These are phyloP conservation scores for Channallabes apus DNA, from an alignment of 2,797 vertebrate genomes.

Conservation along the genomic window DNA sequence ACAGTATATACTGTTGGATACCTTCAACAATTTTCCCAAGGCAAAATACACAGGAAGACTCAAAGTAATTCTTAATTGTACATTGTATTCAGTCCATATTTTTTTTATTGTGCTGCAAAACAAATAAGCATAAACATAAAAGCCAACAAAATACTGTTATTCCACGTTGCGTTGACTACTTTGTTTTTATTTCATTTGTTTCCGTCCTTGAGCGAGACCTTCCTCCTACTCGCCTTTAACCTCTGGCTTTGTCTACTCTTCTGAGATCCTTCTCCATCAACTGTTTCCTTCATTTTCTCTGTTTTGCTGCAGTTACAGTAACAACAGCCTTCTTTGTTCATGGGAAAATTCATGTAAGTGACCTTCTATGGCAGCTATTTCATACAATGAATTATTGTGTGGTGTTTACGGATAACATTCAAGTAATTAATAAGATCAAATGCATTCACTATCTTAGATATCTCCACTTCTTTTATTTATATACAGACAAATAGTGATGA, in stretches of 20 bases:
- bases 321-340: slow-evolving; percentile 24
- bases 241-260: slow-evolving; percentile 20
- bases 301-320: slow-evolving; percentile 10
- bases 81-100: not conserved
- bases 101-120: not conserved
- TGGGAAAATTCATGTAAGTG: not conserved
- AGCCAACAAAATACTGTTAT: not conserved
- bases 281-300: slow-evolving; percentile 7
- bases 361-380: slow-evolving; percentile 18
- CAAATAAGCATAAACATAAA: not conserved
- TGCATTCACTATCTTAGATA: not conserved
- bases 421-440: not conserved
- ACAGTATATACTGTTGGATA: not conserved
- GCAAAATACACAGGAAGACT: not conserved
- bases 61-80: not conserved
- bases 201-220: slow-evolving; percentile 8
- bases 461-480: not conserved
- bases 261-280: slow-evolving; percentile 16
- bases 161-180: not conserved
- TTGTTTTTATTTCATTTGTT: not conserved
- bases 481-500: not conserved
- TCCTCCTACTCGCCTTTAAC: slow-evolving; percentile 25
- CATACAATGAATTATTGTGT: slow-evolving; percentile 10
- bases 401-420: not conserved
- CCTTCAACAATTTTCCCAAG: not conserved